phyloP scores from a whole-genome alignment of 30 jellyfish, hydroid and myxozoan species.

The Chrysaora quinquecirrha region DNA sequence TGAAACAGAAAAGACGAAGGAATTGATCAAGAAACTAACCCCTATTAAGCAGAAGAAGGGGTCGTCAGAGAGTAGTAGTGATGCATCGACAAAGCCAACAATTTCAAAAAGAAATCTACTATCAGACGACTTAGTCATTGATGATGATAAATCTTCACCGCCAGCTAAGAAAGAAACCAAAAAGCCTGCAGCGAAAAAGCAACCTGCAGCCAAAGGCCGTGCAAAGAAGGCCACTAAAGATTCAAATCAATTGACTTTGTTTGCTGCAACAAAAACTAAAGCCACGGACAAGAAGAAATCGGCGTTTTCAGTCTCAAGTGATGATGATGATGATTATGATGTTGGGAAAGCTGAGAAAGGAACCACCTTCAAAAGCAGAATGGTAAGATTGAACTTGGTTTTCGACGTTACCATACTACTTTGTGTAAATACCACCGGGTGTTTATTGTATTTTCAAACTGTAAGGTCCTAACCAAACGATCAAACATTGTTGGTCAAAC shows the following conservation, averaged over 20 bases:
- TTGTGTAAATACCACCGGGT: no score
- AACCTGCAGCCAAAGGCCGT: background rate
- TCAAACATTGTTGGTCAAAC: no score
- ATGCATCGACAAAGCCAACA: constrained; percentile 1
- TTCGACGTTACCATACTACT: no score
- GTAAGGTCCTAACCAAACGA: no score
- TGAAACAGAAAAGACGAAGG: constrained; percentile 85
- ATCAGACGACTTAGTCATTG: constrained; percentile 15
- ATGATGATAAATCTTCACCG: constrained; percentile 50
- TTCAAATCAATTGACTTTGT: constrained; percentile 38
- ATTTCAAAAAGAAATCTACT: constrained; percentile 1
- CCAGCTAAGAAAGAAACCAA: constrained; percentile 19
- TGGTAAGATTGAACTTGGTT: no score
- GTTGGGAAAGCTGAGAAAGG: constrained; percentile 8
- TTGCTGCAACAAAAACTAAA: constrained; percentile 36
- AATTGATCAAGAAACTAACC: constrained; percentile 69
- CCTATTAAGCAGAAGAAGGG: constrained; percentile 67
- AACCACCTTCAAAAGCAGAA: background rate
- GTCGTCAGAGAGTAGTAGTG: constrained; percentile 2
- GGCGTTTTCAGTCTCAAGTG: background rate
- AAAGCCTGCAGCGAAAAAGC: background rate
- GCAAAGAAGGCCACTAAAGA: constrained; percentile 21
- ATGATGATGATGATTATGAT: constrained; percentile 30
- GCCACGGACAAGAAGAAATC: constrained; percentile 36
- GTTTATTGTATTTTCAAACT: no score